Evolutionary conservation across 2,888 invertebrate species (phyloP).

Genomic region (Metalampra italica): DNA sequence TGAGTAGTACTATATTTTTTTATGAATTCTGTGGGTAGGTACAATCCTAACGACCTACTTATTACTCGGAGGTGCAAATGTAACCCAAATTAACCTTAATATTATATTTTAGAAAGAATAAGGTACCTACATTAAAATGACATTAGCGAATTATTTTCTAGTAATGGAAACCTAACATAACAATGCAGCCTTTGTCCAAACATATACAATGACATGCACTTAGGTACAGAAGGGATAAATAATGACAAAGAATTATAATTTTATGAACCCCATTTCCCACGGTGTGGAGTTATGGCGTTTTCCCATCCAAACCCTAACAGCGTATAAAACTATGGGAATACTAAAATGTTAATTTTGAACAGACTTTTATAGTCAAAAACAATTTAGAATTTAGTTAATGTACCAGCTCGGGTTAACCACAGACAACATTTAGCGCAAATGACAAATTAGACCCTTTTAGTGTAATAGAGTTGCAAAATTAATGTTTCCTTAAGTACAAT

Average conservation of each 20-base stretch:
- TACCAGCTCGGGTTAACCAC: background rate
- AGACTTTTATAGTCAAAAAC: slow-evolving; percentile 11
- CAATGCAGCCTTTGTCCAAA: slow-evolving; percentile 10
- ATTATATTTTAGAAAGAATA: background rate
- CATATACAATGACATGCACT: slow-evolving; percentile 6
- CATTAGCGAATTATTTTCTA: slow-evolving; percentile 10
- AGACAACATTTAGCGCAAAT: background rate
- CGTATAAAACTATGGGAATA: slow-evolving; percentile 7
- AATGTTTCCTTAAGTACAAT: slow-evolving; percentile 5
- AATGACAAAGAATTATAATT: slow-evolving; percentile 2
- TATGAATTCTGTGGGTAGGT: too few relatives aligned
- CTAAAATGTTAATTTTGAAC: slow-evolving; percentile 2
- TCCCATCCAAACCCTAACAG: slow-evolving; percentile 2
- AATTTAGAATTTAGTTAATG: slow-evolving; percentile 1
- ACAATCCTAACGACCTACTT: too few relatives aligned
- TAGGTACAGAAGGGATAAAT: background rate
- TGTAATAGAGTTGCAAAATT: slow-evolving; percentile 11
- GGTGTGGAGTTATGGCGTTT: slow-evolving; percentile 1
- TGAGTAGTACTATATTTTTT: too few relatives aligned
- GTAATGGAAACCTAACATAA: slow-evolving; percentile 5
- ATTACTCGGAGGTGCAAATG: too few relatives aligned
- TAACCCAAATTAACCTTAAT: background rate
- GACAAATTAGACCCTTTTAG: slow-evolving; percentile 10
- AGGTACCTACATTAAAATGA: slow-evolving; percentile 8
- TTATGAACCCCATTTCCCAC: slow-evolving; percentile 7